phyloP scores from a whole-genome alignment of 1,140 invertebrate genomes.

The Pseudomyrmex concolor region DNA sequence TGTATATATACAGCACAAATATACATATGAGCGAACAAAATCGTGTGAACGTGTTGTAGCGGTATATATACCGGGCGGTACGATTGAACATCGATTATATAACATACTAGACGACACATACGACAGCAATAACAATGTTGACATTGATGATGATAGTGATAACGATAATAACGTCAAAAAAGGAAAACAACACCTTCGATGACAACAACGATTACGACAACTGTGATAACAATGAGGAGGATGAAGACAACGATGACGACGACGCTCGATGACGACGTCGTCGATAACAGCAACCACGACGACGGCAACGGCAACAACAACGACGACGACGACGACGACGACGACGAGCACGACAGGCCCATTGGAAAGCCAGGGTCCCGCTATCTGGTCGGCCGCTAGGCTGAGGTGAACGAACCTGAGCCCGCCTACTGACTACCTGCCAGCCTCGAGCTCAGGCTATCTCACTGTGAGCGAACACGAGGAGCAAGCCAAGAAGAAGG shows the following conservation, averaged over 20 bases:
- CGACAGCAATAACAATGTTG: no score
- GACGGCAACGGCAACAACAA: not conserved
- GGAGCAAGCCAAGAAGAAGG: constrained; percentile 35
- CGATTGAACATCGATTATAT: not conserved
- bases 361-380: constrained; percentile 80
- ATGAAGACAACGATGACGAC: constrained; percentile 12
- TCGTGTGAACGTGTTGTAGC: not conserved
- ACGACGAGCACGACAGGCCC: constrained; percentile 31
- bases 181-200: no score
- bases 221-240: not conserved
- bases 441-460: constrained; percentile 72
- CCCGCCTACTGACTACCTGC: constrained; percentile 83
- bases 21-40: not conserved
- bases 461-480: constrained; percentile 52
- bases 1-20: not conserved
- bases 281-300: not conserved
- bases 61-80: not conserved
- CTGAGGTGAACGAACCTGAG: constrained; percentile 82
- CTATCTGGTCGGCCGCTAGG: constrained; percentile 84
- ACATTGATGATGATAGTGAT: no score
- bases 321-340: constrained; percentile 5
- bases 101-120: no score
- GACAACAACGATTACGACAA: not conserved
- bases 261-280: not conserved
- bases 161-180: no score